Conservation (phyloP, 2,113 vertebrate genomes). For the Antennarius striatus region DNA sequence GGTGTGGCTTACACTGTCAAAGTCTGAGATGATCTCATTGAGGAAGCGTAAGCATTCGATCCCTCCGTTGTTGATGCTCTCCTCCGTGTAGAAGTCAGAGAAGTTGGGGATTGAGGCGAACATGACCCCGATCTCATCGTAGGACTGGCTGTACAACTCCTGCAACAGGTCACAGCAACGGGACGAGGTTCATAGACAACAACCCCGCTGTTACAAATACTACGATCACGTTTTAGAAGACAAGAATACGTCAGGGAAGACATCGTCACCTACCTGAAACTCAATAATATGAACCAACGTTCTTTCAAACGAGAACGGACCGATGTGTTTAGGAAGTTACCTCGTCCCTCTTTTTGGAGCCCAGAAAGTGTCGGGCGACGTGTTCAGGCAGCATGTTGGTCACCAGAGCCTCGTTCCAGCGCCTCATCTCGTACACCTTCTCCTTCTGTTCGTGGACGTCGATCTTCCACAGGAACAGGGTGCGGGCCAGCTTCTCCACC, state of each 20-base stretch:
- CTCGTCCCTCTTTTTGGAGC: conserved; percentile 95
- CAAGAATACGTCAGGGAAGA: too few species aligned
- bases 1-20: conserved; percentile 85
- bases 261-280: too few species aligned
- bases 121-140: conserved; percentile 97
- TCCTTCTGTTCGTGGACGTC: conserved; percentile 97
- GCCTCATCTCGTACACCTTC: conserved; percentile 94
- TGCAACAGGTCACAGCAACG: conserved; percentile 38
- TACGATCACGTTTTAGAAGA: too few species aligned
- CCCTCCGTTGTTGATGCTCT: conserved; percentile 96
- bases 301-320: too few species aligned
- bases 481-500: conserved; percentile 94
- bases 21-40: conserved; percentile 98
- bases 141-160: conserved; percentile 97
- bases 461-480: conserved; percentile 93
- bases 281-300: too few species aligned
- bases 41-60: conserved; percentile 96
- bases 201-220: background rate
- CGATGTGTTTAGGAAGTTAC: conserved; percentile 62
- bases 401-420: conserved; percentile 95
- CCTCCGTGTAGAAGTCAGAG: conserved; percentile 96
- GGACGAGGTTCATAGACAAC: background rate
- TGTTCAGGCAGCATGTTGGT: conserved; percentile 97
- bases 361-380: conserved; percentile 93
- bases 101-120: conserved; percentile 99